phyloP scores from a whole-genome alignment of 2,797 vertebrate genomes.

The Heliangelus exortis region DNA sequence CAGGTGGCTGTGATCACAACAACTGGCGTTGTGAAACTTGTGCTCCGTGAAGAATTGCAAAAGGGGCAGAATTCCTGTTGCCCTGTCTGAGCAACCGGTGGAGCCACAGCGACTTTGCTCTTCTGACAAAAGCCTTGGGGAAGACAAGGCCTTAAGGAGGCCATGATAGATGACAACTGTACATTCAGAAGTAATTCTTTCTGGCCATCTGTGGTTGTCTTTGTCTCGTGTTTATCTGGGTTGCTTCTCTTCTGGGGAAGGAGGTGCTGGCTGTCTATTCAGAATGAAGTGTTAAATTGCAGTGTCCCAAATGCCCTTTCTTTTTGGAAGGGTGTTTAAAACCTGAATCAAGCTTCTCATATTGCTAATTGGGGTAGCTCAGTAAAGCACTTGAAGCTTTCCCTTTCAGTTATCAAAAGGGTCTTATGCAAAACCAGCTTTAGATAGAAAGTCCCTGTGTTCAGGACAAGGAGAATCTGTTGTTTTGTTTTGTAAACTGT shows the following conservation, averaged over 20 bases:
- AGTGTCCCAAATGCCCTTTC: accelerated
- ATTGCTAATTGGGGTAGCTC: not conserved
- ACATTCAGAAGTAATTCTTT: not conserved
- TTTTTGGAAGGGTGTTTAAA: not conserved
- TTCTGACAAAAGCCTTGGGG: not conserved
- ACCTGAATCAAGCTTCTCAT: not conserved
- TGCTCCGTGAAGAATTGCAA: not conserved
- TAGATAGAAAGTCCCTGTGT: not conserved
- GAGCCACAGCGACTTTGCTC: not conserved
- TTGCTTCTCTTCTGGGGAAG: not conserved
- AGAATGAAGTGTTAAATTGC: not conserved
- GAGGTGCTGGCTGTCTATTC: not conserved
- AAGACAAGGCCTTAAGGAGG: not conserved
- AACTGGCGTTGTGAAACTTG: not conserved
- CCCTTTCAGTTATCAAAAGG: not conserved
- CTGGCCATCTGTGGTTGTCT: constrained; percentile 2
- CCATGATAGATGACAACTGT: not conserved
- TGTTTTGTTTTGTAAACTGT: not conserved
- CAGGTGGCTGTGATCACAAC: not conserved
- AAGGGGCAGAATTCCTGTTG: not conserved
- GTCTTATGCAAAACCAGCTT: not conserved
- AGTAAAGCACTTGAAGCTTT: not conserved
- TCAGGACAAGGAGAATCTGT: not conserved
- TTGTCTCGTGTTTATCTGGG: not conserved
- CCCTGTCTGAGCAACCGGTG: not conserved